A percentile compares a stretch with the other conserved stretches of the same genome.
phyloP scores from a whole-genome alignment of 2,113 vertebrate species.

The Misgurnus anguillicaudatus region DNA sequence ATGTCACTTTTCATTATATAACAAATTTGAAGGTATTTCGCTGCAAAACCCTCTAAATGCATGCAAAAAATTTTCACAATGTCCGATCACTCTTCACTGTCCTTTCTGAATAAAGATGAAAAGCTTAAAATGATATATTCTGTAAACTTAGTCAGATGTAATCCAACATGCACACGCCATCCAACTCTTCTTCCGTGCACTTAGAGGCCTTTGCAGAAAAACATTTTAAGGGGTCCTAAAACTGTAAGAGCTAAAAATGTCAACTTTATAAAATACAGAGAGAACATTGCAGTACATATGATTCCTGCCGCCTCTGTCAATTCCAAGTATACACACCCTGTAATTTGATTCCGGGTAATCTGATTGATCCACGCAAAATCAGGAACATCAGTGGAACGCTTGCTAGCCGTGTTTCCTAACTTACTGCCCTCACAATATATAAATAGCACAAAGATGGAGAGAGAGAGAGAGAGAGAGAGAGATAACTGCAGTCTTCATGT shows the following conservation, averaged over 20 bases:
- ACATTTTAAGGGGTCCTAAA: too few relatives aligned
- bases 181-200: too few relatives aligned
- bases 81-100: too few relatives aligned
- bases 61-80: too few relatives aligned
- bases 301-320: background rate
- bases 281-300: conserved; percentile 30
- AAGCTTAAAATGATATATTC: too few relatives aligned
- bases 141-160: too few relatives aligned
- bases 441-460: conserved; percentile 47
- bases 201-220: too few relatives aligned
- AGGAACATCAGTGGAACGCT: conserved; percentile 46
- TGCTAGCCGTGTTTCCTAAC: conserved; percentile 40
- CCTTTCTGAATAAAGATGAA: too few relatives aligned
- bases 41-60: too few relatives aligned
- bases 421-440: conserved; percentile 54
- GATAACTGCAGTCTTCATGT: conserved; percentile 3
- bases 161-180: too few relatives aligned
- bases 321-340: conserved; percentile 8
- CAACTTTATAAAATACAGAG: conserved; percentile 1
- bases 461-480: conserved; percentile 3
- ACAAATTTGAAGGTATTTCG: too few relatives aligned
- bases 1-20: too few relatives aligned
- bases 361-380: conserved; percentile 43
- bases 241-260: background rate
- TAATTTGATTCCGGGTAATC: conserved; percentile 58